A percentile compares a stretch with the other conserved stretches of the same genome.
Conservation (phyloP, 2,113 vertebrate species). For the Nibea coibor region DNA sequence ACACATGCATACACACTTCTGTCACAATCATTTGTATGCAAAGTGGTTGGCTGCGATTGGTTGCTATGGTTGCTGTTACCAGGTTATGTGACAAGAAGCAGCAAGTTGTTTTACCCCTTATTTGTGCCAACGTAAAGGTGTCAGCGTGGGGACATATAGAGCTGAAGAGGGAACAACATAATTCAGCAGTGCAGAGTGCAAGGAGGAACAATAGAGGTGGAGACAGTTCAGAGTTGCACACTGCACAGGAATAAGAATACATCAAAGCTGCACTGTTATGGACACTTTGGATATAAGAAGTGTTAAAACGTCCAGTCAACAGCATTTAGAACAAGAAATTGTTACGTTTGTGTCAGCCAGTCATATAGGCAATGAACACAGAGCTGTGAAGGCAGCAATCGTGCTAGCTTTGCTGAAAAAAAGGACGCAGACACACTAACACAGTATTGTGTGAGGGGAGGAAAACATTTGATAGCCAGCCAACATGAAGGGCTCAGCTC, state of each 20-base stretch:
- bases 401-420: constrained; percentile 5
- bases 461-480: constrained; percentile 65
- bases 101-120: constrained; percentile 59
- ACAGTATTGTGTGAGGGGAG: constrained; percentile 25
- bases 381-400: constrained; percentile 23
- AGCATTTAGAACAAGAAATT: constrained; percentile 14
- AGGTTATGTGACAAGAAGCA: constrained; percentile 72
- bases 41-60: constrained; percentile 63
- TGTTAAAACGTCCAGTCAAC: not conserved
- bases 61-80: constrained; percentile 80
- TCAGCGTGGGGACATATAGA: constrained; percentile 25
- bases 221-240: not conserved
- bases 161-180: constrained; percentile 25
- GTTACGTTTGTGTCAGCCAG: constrained; percentile 20
- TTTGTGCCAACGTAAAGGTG: constrained; percentile 55
- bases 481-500: constrained; percentile 71
- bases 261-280: too few species aligned
- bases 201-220: not conserved
- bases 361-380: constrained; percentile 16
- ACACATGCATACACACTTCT: constrained; percentile 67
- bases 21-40: constrained; percentile 78
- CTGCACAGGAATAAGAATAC: too few species aligned
- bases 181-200: not conserved
- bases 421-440: constrained; percentile 26
- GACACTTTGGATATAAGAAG: not conserved